phyloP scores from a whole-genome alignment of 2,888 invertebrate genomes.

The Hololepta plana region DNA sequence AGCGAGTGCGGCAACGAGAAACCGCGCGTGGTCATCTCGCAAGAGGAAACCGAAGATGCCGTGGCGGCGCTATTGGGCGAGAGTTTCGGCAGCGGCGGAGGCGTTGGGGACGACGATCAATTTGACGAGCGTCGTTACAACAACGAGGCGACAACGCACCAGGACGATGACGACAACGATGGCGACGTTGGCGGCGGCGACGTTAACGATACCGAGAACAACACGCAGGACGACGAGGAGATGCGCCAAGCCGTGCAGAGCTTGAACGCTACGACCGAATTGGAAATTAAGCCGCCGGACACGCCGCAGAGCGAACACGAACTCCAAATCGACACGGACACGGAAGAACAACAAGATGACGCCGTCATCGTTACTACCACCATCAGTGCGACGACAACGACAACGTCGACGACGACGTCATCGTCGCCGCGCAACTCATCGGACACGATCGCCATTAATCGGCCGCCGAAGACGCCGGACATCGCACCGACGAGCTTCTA shows the following conservation, averaged over 20 bases:
- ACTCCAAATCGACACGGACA: conserved; percentile 70
- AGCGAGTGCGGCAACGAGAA: too few species aligned
- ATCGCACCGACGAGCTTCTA: conserved; percentile 25
- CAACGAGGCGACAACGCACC: conserved; percentile 32
- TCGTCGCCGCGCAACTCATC: too few species aligned
- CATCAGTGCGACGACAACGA: too few species aligned
- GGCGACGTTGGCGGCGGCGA: conserved; percentile 28
- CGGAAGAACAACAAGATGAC: conserved; percentile 52
- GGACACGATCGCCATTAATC: conserved; percentile 31
- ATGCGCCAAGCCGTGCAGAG: conserved; percentile 72
- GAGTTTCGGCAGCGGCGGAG: conserved; percentile 52
- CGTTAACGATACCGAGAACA: conserved; percentile 40
- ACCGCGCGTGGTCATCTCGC: conserved; percentile 67
- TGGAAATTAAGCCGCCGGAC: conserved; percentile 64
- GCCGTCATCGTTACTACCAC: too few species aligned
- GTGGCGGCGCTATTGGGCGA: conserved; percentile 76
- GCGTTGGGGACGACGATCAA: too few species aligned
- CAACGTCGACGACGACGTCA: too few species aligned
- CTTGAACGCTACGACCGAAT: conserved; percentile 42
- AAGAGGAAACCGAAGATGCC: conserved; percentile 85
- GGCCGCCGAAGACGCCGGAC: conserved; percentile 36
- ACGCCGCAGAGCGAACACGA: conserved; percentile 74
- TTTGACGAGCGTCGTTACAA: conserved; percentile 40
- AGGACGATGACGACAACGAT: conserved; percentile 26
- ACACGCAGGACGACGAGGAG: conserved; percentile 72